These are phyloP conservation scores for Nemurella pictetii DNA, from an alignment of 2,888 invertebrate species.

Conservation along the genomic window DNA sequence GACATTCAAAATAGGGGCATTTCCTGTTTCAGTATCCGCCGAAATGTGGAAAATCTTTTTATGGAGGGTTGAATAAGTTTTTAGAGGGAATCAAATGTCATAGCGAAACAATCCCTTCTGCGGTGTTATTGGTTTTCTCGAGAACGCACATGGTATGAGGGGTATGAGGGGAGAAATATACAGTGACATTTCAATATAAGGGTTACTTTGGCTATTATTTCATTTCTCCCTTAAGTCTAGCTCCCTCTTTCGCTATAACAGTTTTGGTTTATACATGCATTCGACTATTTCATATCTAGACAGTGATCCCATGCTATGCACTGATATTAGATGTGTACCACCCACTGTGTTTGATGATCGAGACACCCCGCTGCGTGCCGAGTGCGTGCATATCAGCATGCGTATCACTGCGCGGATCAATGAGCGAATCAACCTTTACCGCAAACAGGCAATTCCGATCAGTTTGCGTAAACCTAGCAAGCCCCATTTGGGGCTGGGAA, in stretches of 20 bases:
- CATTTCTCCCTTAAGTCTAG: slow-evolving; percentile 10
- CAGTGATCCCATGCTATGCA: slow-evolving; percentile 11
- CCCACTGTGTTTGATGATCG: not conserved
- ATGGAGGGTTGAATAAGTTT: slow-evolving; percentile 28
- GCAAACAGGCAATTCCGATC: not conserved
- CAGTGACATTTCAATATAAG: slow-evolving; percentile 32
- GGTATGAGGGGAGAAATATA: not conserved
- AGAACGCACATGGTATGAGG: not conserved
- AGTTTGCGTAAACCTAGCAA: not conserved
- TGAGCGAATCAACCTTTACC: not conserved
- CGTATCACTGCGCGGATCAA: slow-evolving; percentile 10
- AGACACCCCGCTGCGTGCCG: not conserved
- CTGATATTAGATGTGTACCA: slow-evolving; percentile 24
- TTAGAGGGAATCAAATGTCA: slow-evolving; percentile 33
- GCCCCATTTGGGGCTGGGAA: not conserved
- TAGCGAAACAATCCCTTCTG: slow-evolving; percentile 33
- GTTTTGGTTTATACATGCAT: slow-evolving; percentile 18
- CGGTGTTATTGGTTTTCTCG: slow-evolving; percentile 33
- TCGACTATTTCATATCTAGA: slow-evolving; percentile 16
- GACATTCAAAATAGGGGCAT: slow-evolving; percentile 22
- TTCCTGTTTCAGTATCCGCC: slow-evolving; percentile 9
- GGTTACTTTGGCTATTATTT: slow-evolving; percentile 23
- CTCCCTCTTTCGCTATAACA: not conserved
- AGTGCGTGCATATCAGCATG: not conserved
- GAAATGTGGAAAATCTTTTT: slow-evolving; percentile 27